phyloP scores from a whole-genome alignment of 2,113 vertebrate genomes.

The Gnathochromis pfefferi region DNA sequence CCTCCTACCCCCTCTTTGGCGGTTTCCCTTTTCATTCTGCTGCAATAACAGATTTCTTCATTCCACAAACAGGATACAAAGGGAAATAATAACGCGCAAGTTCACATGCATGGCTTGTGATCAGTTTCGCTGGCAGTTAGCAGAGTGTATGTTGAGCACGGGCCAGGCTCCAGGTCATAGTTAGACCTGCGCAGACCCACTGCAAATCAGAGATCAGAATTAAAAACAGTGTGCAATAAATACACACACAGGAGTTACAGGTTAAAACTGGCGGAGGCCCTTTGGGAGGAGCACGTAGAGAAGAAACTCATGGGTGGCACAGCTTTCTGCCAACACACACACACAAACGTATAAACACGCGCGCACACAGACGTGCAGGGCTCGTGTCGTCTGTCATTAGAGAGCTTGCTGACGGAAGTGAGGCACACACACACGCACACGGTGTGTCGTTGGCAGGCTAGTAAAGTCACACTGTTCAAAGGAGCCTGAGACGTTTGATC shows the following conservation, averaged over 20 bases:
- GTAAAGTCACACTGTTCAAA: conserved; percentile 69
- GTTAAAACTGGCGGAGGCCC: conserved; percentile 17
- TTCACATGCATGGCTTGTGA: conserved; percentile 35
- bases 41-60: conserved; percentile 51
- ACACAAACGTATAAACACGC: not conserved
- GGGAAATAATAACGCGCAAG: not conserved
- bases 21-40: conserved; percentile 23
- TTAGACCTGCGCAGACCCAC: not conserved
- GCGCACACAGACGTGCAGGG: not conserved
- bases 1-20: not conserved
- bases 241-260: conserved; percentile 32
- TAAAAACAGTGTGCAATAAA: conserved; percentile 26
- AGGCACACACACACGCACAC: not conserved
- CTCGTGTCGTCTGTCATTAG: conserved; percentile 60
- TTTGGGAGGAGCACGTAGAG: conserved; percentile 23
- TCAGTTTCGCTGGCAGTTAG: conserved; percentile 33
- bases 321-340: conserved; percentile 23
- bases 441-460: conserved; percentile 39
- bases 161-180: conserved; percentile 31
- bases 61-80: conserved; percentile 57
- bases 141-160: conserved; percentile 32
- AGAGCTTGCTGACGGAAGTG: conserved; percentile 49
- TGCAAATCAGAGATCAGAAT: conserved; percentile 25
- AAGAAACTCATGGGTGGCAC: conserved; percentile 54
- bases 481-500: conserved; percentile 58